Evolutionary conservation across 2,888 invertebrate genomes (phyloP), one percentile per base, ranked within the genome.

Genomic region (Halictus quadricinctus): DNA sequence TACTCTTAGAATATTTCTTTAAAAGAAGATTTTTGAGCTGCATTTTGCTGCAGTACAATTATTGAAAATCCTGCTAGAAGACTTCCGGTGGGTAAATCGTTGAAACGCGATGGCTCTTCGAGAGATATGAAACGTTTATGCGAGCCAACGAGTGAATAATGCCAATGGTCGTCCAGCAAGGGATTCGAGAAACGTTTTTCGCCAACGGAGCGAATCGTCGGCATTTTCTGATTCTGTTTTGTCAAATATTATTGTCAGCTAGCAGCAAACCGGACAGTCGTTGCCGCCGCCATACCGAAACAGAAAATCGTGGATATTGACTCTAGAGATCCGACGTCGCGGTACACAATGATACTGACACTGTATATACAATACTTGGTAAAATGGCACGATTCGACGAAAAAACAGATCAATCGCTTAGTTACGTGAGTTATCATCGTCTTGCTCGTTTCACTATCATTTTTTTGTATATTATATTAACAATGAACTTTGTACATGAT

Each of bases 401-500:
- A 91, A 91, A 92, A 91, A 91, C 88, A 88, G 87, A 92, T 92
- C 86, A 88, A 91, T 88, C 87, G 80, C 76, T 88, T 80, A 75
- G 81, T 79, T 70, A 43, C 81, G 80, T 83, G 81, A 15, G 84
- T 81, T 88, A 84, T 85, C 72, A 64, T 64, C 66, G 66, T 64
- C 41, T 88, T 89, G 89, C 81, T 74, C 66, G 41, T 83, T 58
- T 88, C 88, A 81, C 80, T 85, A 84, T 86, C 73, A 84, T 36
- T 81, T 72, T 18, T 54, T 58, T 58, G n/a, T n/a, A 58, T 58
- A 58, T 58, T 58, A 78, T 81, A 89, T 90, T 91, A 93, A 93
- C 91, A 92, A 91, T 93, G 90, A 91, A 92, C 92, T 94, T 94
- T 94, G 93, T 94, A 94, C 93, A 93, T 84, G 90, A 91, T 89